These are phyloP conservation scores for Beroe forskalii DNA, from an alignment of 37 sponge, comb jelly and placozoan genomes.

Conservation along the genomic window DNA sequence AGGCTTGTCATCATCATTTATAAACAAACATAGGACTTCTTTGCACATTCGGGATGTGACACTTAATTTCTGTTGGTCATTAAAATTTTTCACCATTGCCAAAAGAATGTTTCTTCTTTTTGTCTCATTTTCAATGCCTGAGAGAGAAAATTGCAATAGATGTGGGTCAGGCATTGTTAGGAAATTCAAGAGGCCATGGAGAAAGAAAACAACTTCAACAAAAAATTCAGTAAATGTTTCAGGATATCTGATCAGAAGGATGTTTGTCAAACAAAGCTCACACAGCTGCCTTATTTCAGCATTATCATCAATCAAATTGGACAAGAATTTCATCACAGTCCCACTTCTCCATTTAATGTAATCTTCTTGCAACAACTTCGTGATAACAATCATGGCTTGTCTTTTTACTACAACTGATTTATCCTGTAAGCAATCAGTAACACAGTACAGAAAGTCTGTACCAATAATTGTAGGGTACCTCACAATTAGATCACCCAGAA, in stretches of 20 bases:
- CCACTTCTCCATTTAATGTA: constrained; percentile 62
- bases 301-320: constrained; percentile 20
- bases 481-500: constrained; percentile 41
- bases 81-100: constrained; percentile 1
- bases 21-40: neutral
- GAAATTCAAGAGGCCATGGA: neutral
- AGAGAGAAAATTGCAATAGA: neutral
- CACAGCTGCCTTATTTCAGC: constrained; percentile 50
- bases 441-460: constrained; percentile 30
- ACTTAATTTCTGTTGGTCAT: constrained; percentile 29
- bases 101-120: neutral
- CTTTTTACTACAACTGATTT: neutral
- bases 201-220: constrained; percentile 40
- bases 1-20: neutral
- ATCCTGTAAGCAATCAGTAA: constrained; percentile 17
- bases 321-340: constrained; percentile 36
- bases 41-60: constrained; percentile 23
- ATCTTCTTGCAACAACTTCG: constrained; percentile 40
- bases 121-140: neutral
- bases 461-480: constrained; percentile 43
- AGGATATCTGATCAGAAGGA: constrained; percentile 15
- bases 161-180: constrained; percentile 8
- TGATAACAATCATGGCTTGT: neutral
- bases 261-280: constrained; percentile 45
- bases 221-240: constrained; percentile 23